These are phyloP conservation scores for Clupea harengus DNA, from an alignment of 2,113 vertebrate genomes.

Conservation along the genomic window DNA sequence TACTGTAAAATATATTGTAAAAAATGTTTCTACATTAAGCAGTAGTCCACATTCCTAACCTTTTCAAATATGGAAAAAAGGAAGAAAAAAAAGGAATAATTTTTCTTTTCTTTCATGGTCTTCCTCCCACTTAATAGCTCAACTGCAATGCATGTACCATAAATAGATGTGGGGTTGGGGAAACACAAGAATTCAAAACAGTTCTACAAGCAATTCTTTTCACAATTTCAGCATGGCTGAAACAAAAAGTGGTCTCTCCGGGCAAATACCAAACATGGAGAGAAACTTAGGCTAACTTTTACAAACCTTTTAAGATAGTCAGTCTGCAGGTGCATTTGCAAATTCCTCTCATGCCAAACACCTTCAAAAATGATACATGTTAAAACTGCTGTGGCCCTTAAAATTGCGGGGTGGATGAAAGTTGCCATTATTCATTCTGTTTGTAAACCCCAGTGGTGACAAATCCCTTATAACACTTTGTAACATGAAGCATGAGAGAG, in stretches of 20 bases:
- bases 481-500: constrained; percentile 51
- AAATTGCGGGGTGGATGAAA: constrained; percentile 53
- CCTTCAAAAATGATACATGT: constrained; percentile 60
- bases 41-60: constrained; percentile 66
- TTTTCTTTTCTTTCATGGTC: constrained; percentile 46
- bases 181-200: constrained; percentile 53
- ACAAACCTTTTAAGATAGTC: constrained; percentile 63
- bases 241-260: constrained; percentile 63
- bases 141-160: constrained; percentile 76
- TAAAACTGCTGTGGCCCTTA: constrained; percentile 64
- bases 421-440: constrained; percentile 37
- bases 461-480: constrained; percentile 40
- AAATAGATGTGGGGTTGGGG: constrained; percentile 71
- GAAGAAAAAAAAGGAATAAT: constrained; percentile 36
- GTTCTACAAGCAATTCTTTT: constrained; percentile 65
- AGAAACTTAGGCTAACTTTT: constrained; percentile 53
- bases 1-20: constrained; percentile 70
- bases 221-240: constrained; percentile 73
- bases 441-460: constrained; percentile 30
- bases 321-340: constrained; percentile 51
- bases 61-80: constrained; percentile 53
- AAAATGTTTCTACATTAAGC: constrained; percentile 59
- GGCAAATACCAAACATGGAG: constrained; percentile 55
- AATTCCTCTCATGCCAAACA: constrained; percentile 56
- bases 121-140: constrained; percentile 64